Evolutionary conservation across 2,888 invertebrate species (phyloP).

Genomic region (Patella ulyssiponensis): DNA sequence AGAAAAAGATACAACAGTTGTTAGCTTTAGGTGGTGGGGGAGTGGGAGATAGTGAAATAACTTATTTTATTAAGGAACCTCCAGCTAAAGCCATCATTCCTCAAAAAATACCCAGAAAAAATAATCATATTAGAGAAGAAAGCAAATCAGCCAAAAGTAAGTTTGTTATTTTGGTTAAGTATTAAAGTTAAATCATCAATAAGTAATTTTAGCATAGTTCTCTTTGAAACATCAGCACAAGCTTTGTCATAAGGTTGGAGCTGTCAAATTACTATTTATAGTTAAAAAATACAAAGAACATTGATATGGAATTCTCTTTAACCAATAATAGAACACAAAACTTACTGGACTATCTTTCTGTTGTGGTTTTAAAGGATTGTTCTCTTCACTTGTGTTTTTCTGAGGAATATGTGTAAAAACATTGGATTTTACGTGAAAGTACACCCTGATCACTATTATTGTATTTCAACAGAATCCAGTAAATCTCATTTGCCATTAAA

Average conservation of each 20-base stretch:
- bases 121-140: slow-evolving; percentile 3
- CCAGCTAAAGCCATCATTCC: slow-evolving; percentile 69
- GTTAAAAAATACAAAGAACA: too few species aligned
- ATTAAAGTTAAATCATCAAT: too few species aligned
- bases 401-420: neutral
- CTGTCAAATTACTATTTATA: too few species aligned
- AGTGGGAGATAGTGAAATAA: slow-evolving; percentile 68
- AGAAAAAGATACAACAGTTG: slow-evolving; percentile 72
- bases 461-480: slow-evolving; percentile 31
- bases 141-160: slow-evolving; percentile 11
- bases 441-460: neutral
- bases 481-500: slow-evolving; percentile 35
- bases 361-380: too few species aligned
- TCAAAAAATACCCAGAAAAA: slow-evolving; percentile 47
- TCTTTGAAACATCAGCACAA: too few species aligned
- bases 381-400: too few species aligned
- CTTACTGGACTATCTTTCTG: too few species aligned
- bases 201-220: too few species aligned
- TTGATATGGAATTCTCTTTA: too few species aligned
- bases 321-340: too few species aligned
- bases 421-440: neutral
- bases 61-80: slow-evolving; percentile 72
- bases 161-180: neutral
- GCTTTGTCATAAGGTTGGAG: too few species aligned
- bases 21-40: slow-evolving; percentile 65